Evolutionary conservation across 2,888 invertebrate species (phyloP).

Genomic region (Pristionchus maxplancki): DNA sequence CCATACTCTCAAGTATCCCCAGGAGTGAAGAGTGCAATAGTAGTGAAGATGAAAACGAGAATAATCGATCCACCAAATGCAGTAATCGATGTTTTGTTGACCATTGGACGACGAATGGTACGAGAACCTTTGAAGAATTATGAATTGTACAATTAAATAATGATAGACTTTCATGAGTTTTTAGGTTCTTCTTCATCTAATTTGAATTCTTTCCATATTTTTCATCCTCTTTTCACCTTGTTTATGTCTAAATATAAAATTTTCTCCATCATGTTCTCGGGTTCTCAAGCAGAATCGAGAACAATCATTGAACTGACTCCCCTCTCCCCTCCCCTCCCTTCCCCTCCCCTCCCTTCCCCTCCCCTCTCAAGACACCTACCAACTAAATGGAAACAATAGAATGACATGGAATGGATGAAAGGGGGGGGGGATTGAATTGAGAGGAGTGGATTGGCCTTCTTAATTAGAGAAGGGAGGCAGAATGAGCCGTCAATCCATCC

Average conservation of each 20-base stretch:
- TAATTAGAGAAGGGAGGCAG: background rate
- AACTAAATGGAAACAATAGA: background rate
- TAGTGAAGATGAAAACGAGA: conserved; percentile 63
- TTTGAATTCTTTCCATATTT: too few relatives aligned
- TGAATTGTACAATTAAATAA: background rate
- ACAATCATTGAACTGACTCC: too few relatives aligned
- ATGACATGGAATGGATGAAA: background rate
- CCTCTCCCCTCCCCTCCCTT: too few relatives aligned
- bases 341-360: too few relatives aligned
- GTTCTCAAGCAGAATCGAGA: too few relatives aligned
- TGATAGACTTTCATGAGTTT: too few relatives aligned
- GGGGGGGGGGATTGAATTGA: background rate
- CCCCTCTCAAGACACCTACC: background rate
- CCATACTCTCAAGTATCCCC: conserved; percentile 62
- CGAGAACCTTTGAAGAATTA: background rate
- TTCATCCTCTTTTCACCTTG: too few relatives aligned
- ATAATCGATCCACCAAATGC: conserved; percentile 53
- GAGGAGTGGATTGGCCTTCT: conserved; percentile 12
- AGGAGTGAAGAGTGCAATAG: conserved; percentile 69
- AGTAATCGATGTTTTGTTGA: background rate
- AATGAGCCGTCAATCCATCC: conserved; percentile 25
- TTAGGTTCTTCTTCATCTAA: too few relatives aligned
- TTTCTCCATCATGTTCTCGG: too few relatives aligned
- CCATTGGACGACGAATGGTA: background rate
- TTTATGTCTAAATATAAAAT: too few relatives aligned